Evolutionary conservation across 2,797 vertebrate genomes (phyloP).

Genomic region (Pteropus rufus): DNA sequence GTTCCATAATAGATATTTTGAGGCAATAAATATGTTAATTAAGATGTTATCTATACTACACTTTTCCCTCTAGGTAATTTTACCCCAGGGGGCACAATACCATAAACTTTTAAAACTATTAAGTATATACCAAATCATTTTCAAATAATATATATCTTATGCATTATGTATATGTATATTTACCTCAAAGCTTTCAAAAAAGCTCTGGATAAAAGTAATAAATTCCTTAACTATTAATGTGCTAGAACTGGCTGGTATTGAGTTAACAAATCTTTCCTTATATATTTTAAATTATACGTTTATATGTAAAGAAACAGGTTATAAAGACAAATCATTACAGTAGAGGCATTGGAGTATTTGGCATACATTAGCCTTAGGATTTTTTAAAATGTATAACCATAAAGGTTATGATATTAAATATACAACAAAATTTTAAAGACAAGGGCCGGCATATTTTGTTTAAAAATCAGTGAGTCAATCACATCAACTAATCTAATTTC

Average conservation of each 20-base stretch:
- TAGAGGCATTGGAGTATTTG: background rate
- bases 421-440: slow-evolving; percentile 18
- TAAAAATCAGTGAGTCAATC: slow-evolving; percentile 35
- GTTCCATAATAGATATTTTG: slow-evolving; percentile 35
- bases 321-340: background rate
- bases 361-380: background rate
- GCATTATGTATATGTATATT: background rate
- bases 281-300: background rate
- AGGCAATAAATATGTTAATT: background rate
- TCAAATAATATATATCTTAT: background rate
- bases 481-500: slow-evolving; percentile 45
- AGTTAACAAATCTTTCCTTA: background rate
- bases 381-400: background rate
- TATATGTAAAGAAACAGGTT: slow-evolving; percentile 12
- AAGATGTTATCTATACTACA: background rate
- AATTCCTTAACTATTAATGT: background rate
- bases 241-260: background rate
- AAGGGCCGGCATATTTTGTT: background rate
- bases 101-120: background rate
- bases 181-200: slow-evolving; percentile 50
- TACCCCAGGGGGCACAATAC: background rate
- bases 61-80: background rate
- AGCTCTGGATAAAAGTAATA: background rate
- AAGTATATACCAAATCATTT: background rate
- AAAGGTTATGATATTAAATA: slow-evolving; percentile 22